Evolutionary conservation across 1,140 invertebrate species (phyloP).

Genomic region (Macrocentrus cingulum): DNA sequence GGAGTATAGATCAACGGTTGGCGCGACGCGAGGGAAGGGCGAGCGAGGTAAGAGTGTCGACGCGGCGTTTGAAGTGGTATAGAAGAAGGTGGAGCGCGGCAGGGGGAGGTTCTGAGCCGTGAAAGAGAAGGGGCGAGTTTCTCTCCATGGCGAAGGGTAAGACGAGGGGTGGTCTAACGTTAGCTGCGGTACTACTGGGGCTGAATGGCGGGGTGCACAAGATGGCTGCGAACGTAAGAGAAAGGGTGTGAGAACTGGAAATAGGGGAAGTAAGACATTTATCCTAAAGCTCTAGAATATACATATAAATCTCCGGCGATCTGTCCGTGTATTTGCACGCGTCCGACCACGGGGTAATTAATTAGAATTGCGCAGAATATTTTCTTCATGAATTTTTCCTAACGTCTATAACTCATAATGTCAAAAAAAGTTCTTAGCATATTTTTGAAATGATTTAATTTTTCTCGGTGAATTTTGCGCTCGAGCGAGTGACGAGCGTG

Average conservation of each 20-base stretch:
- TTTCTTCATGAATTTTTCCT: too few relatives aligned
- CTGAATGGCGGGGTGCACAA: conserved; percentile 47
- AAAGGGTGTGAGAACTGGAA: conserved; percentile 23
- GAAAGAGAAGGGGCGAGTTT: conserved; percentile 38
- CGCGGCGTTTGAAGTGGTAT: background rate
- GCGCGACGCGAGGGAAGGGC: background rate
- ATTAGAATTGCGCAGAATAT: too few relatives aligned
- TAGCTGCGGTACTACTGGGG: conserved; percentile 37
- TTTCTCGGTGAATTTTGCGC: too few relatives aligned
- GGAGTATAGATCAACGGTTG: too few relatives aligned
- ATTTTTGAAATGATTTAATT: too few relatives aligned
- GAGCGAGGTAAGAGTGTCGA: too few relatives aligned
- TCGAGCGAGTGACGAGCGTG: background rate
- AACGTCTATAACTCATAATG: too few relatives aligned
- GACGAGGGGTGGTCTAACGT: conserved; percentile 35
- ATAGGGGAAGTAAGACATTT: conserved; percentile 50
- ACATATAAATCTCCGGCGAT: conserved; percentile 24
- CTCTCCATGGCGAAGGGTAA: conserved; percentile 38
- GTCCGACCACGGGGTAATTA: too few relatives aligned
- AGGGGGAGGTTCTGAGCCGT: conserved; percentile 34
- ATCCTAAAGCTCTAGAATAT: conserved; percentile 14
- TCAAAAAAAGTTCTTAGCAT: too few relatives aligned
- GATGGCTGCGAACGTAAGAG: conserved; percentile 40
- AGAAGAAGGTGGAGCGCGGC: conserved; percentile 40
- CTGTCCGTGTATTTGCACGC: too few relatives aligned